Conservation (phyloP, 2,113 vertebrate genomes). For the Nibea coibor region DNA sequence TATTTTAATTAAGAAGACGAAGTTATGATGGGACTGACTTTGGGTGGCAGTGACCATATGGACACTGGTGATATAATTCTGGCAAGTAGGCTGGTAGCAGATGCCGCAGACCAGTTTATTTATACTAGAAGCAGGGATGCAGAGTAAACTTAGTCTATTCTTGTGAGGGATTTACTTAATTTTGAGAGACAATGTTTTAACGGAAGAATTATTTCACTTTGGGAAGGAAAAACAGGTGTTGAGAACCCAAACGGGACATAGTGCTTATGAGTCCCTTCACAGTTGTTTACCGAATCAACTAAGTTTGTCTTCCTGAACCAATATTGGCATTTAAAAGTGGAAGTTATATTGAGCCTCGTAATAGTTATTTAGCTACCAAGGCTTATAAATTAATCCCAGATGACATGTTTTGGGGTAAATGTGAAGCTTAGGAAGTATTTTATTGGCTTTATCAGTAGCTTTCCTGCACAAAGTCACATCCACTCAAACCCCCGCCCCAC, state of each 20-base stretch:
- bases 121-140: slow-evolving; percentile 55
- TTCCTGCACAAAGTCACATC: slow-evolving; percentile 35
- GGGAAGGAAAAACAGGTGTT: slow-evolving; percentile 63
- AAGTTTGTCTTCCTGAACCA: slow-evolving; percentile 51
- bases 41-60: slow-evolving; percentile 76
- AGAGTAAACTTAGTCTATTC: slow-evolving; percentile 66
- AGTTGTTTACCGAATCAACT: slow-evolving; percentile 58
- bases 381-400: slow-evolving; percentile 59
- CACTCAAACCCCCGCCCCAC: slow-evolving; percentile 15
- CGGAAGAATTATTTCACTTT: slow-evolving; percentile 39
- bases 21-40: slow-evolving; percentile 64
- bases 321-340: slow-evolving; percentile 46
- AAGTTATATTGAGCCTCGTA: slow-evolving; percentile 34
- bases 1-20: slow-evolving; percentile 72
- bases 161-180: slow-evolving; percentile 57
- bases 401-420: slow-evolving; percentile 59
- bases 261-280: slow-evolving; percentile 40
- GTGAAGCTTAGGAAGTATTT: slow-evolving; percentile 58
- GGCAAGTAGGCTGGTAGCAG: slow-evolving; percentile 70
- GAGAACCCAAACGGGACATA: slow-evolving; percentile 45
- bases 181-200: slow-evolving; percentile 59
- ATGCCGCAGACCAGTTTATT: slow-evolving; percentile 74
- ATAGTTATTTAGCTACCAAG: slow-evolving; percentile 51
- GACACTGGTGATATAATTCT: slow-evolving; percentile 66
- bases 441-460: slow-evolving; percentile 52